Evolutionary conservation across 2,797 vertebrate genomes (phyloP), one percentile per base, ranked within the genome.

Genomic region (Oreochromis mossambicus): DNA sequence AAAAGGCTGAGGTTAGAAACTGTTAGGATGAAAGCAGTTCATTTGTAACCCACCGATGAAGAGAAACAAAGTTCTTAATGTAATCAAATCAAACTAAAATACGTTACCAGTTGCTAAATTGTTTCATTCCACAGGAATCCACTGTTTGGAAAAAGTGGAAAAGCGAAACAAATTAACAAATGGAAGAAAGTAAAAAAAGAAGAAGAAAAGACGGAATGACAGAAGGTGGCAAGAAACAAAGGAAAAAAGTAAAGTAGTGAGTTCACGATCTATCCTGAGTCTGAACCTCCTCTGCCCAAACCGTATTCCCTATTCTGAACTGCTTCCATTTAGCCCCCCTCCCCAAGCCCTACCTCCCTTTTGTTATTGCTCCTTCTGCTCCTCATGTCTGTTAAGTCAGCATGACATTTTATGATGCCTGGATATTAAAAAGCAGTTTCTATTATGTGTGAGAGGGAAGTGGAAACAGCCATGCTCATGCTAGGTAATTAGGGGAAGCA

Each of bases 371-470:
- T 95, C 94, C 94, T 95, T 90, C 91, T 94, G 94, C 93, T 93
- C 93, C 92, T 94, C 91, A 68, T 94, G 94, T 95, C 95, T 95
- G 94, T 96, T 95, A 96, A 96, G 95, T 96, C 95, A 95, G 95
- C 94, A 95, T 95, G 94, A 95, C 94, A 96, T 95, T 96, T 96
- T 96, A 96, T 95, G 95, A 96, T 94, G 93, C 93, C 93, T 93
- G 94, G 95, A 95, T 96, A 96, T 95, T 96, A 96, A 96, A 96
- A 96, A 94, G 95, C 95, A 93, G 94, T 95, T 96, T 94, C 94
- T 95, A 96, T 96, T 95, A 96, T 95, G 95, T 95, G 94, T 91
- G 88, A 92, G 92, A 94, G 90, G 92, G 88, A 95, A 95, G 91
- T 94, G 93, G 94, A 95, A 96, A 96, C 92, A 95, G 94, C 94